These are phyloP conservation scores for Ethmia dodecea DNA, from an alignment of 2,888 invertebrate genomes.

Conservation along the genomic window DNA sequence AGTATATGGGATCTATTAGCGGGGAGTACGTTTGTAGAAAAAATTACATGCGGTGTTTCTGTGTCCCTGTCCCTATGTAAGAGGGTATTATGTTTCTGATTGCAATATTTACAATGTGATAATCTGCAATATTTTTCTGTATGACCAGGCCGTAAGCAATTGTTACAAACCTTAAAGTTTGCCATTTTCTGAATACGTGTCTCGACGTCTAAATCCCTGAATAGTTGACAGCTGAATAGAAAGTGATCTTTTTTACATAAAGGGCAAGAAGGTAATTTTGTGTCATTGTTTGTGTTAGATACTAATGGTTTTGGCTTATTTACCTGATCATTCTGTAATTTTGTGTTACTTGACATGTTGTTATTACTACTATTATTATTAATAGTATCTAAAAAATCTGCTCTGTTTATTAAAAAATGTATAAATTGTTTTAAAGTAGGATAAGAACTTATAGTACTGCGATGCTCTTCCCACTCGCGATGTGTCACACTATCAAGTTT, in stretches of 20 bases:
- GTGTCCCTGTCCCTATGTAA: neutral
- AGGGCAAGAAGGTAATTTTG: neutral
- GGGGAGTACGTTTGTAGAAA: neutral
- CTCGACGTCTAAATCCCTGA: neutral
- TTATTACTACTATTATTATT: neutral
- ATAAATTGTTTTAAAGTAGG: neutral
- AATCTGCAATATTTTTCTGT: neutral
- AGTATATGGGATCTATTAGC: neutral
- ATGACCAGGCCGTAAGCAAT: slow-evolving; percentile 1
- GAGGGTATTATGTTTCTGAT: neutral
- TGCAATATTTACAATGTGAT: neutral
- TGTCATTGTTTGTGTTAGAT: neutral
- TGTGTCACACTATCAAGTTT: slow-evolving; percentile 2
- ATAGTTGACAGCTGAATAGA: neutral
- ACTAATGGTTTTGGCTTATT: neutral
- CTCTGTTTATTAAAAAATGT: neutral
- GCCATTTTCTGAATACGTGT: neutral
- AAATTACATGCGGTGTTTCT: neutral
- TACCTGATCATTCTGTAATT: neutral
- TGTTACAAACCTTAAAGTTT: neutral
- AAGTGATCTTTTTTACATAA: neutral
- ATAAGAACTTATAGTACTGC: too few relatives aligned
- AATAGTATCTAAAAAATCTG: neutral
- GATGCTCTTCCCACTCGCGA: slow-evolving; percentile 3
- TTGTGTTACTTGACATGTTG: too few relatives aligned